phyloP scores from a whole-genome alignment of 2,888 invertebrate species.

The Sussaba pulchella region DNA sequence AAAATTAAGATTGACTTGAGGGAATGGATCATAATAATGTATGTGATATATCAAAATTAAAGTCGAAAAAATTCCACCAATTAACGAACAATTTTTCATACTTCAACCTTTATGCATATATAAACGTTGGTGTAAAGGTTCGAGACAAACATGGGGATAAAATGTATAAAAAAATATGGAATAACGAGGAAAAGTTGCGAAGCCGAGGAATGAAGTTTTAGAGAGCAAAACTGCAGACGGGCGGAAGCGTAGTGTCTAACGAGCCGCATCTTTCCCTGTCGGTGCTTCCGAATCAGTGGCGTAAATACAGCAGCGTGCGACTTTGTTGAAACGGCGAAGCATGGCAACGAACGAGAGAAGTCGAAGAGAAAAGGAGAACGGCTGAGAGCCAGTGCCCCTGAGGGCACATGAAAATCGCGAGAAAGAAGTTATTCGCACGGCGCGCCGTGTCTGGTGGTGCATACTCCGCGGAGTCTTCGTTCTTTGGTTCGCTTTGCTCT shows the following conservation, averaged over 20 bases:
- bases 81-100: too few relatives aligned
- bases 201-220: slow-evolving; percentile 47
- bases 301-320: slow-evolving; percentile 56
- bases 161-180: slow-evolving; percentile 4
- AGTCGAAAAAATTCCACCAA: too few relatives aligned
- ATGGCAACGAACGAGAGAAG: slow-evolving; percentile 28
- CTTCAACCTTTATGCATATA: not conserved
- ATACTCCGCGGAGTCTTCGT: slow-evolving; percentile 57
- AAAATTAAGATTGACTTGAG: not conserved
- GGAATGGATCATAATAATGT: too few relatives aligned
- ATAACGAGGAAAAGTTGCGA: slow-evolving; percentile 29
- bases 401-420: slow-evolving; percentile 50
- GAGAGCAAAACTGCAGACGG: slow-evolving; percentile 48
- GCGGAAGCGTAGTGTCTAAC: slow-evolving; percentile 60
- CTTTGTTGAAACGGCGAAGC: slow-evolving; percentile 34
- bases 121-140: not conserved
- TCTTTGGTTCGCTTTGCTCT: slow-evolving; percentile 18
- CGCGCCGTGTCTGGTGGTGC: slow-evolving; percentile 16
- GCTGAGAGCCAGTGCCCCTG: slow-evolving; percentile 30
- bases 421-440: slow-evolving; percentile 41
- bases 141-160: not conserved
- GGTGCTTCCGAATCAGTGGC: slow-evolving; percentile 62
- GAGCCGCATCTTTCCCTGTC: slow-evolving; percentile 64
- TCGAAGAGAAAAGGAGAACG: slow-evolving; percentile 29
- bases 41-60: too few relatives aligned